These are phyloP conservation scores for Syndactyla subalaris DNA, from an alignment of 2,797 vertebrate genomes.

Conservation along the genomic window DNA sequence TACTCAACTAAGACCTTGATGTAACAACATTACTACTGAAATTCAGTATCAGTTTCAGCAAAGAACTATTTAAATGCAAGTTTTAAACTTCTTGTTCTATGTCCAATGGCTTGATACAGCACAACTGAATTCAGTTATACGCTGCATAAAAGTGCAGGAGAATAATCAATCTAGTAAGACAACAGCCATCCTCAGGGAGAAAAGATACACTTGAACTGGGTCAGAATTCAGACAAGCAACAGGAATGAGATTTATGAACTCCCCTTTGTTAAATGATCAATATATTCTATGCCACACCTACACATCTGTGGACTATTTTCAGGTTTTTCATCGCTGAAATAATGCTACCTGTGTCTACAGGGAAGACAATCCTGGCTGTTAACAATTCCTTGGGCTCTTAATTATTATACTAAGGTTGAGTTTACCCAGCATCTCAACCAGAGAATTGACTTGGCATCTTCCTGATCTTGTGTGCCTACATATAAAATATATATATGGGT, in stretches of 20 bases:
- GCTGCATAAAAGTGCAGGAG: neutral
- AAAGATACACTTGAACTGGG: neutral
- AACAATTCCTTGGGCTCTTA: neutral
- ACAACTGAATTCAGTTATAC: neutral
- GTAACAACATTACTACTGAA: neutral
- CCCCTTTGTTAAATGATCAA: neutral
- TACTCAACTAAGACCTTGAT: neutral
- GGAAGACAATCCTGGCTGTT: neutral
- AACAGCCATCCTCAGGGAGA: neutral
- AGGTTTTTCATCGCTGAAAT: neutral
- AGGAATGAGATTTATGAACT: neutral
- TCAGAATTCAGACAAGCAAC: constrained; percentile 4
- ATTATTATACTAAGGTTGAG: neutral
- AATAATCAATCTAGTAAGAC: neutral
- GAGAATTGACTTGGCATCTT: neutral
- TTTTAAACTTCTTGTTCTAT: neutral
- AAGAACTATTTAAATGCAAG: neutral
- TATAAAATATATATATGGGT: neutral
- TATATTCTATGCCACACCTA: neutral
- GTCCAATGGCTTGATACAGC: neutral
- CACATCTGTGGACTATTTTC: neutral
- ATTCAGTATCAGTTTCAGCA: neutral
- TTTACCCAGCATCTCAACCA: neutral
- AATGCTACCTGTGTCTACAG: neutral
- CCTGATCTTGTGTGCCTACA: neutral